Conservation (phyloP, 2,888 invertebrate species). For the Chaitophorus viminalis region DNA sequence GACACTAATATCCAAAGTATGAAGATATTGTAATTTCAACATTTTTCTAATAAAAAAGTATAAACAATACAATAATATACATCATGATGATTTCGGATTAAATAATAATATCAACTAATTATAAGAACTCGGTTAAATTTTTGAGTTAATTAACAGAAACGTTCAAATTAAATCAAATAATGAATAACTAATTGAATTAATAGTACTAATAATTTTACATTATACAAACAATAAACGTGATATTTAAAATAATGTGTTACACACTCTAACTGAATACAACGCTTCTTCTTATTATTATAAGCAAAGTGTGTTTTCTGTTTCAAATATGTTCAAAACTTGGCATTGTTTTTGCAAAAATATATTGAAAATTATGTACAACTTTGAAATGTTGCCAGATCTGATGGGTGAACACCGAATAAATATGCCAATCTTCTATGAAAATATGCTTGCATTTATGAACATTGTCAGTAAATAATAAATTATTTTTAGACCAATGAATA, state of each 20-base stretch:
- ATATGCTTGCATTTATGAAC: constrained; percentile 33
- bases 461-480: constrained; percentile 32
- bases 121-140: background rate
- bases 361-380: constrained; percentile 44
- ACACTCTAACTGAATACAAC: background rate
- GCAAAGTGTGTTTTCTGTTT: constrained; percentile 21
- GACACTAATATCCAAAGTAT: too few species aligned
- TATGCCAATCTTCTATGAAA: constrained; percentile 46
- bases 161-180: background rate
- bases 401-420: constrained; percentile 30
- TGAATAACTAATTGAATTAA: background rate
- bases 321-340: constrained; percentile 25
- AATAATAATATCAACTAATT: background rate
- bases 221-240: background rate
- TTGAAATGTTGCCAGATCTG: constrained; percentile 41
- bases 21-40: background rate
- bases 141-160: background rate
- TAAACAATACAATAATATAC: background rate
- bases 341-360: constrained; percentile 38
- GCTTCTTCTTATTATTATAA: background rate
- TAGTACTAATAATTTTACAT: background rate
- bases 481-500: constrained; percentile 54
- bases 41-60: background rate
- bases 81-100: background rate
- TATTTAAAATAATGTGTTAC: constrained; percentile 22